phyloP scores from a whole-genome alignment of 2,113 vertebrate genomes.

The Tonatia bakeri region DNA sequence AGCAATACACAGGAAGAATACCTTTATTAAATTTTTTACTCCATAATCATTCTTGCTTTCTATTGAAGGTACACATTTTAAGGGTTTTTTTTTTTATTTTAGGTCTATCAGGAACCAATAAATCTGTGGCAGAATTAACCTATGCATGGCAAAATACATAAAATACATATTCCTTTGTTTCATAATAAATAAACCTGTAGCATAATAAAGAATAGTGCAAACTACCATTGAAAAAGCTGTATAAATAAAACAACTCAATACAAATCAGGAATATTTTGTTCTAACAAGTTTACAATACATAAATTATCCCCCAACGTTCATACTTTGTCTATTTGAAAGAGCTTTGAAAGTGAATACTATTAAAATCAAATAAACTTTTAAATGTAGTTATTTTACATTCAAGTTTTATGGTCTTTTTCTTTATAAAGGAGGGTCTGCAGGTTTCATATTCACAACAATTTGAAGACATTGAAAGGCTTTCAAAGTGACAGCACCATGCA shows the following conservation, averaged over 20 bases:
- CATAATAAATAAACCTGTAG: constrained; percentile 82
- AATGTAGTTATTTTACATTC: constrained; percentile 79
- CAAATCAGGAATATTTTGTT: constrained; percentile 80
- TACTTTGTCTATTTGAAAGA: constrained; percentile 77
- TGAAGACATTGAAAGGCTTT: constrained; percentile 81
- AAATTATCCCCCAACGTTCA: constrained; percentile 79
- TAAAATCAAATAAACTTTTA: constrained; percentile 74
- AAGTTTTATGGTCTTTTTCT: constrained; percentile 79
- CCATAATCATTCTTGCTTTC: constrained; percentile 63
- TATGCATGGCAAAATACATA: constrained; percentile 79
- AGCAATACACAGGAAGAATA: constrained; percentile 74
- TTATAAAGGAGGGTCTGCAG: constrained; percentile 73
- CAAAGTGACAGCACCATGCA: constrained; percentile 90
- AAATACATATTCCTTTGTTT: constrained; percentile 80
- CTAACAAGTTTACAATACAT: constrained; percentile 79
- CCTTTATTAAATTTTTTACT: constrained; percentile 78
- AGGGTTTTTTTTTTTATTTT: constrained; percentile 67
- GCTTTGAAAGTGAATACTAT: constrained; percentile 75
- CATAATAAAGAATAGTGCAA: constrained; percentile 85
- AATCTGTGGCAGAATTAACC: constrained; percentile 74
- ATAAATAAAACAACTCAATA: constrained; percentile 83
- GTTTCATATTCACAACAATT: constrained; percentile 74
- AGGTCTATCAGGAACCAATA: constrained; percentile 78
- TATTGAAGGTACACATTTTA: constrained; percentile 77
- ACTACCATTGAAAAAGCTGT: constrained; percentile 80